Evolutionary conservation across 2,888 invertebrate species (phyloP).

Genomic region (Sphaerophoria rueppellii): DNA sequence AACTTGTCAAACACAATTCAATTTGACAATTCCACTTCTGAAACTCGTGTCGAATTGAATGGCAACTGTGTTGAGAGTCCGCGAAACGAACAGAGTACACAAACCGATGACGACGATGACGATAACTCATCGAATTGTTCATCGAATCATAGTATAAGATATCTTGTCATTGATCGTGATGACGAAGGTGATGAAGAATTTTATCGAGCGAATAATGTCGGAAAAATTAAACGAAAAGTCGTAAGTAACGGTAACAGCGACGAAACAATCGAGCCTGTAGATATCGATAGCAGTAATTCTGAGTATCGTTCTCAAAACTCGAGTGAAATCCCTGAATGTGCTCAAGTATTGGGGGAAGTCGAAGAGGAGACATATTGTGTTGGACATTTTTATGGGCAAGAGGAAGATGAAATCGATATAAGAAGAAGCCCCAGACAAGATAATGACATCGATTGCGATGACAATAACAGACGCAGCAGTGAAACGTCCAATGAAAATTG

Average conservation of each 20-base stretch:
- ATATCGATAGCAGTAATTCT: conserved; percentile 48
- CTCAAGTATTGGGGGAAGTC: conserved; percentile 59
- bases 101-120: conserved; percentile 75
- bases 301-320: not conserved
- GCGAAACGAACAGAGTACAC: conserved; percentile 71
- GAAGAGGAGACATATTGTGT: conserved; percentile 73
- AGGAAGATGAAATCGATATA: conserved; percentile 33
- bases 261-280: conserved; percentile 12
- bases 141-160: conserved; percentile 52
- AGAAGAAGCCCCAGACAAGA: conserved; percentile 9
- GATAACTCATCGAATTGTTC: conserved; percentile 68
- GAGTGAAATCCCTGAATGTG: conserved; percentile 4
- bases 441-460: conserved; percentile 1
- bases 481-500: conserved; percentile 19
- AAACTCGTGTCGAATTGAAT: conserved; percentile 31
- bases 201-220: conserved; percentile 2
- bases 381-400: conserved; percentile 68
- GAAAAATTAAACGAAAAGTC: too few species aligned
- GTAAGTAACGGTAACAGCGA: conserved; percentile 26
- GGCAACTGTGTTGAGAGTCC: conserved; percentile 52
- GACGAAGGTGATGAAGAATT: conserved; percentile 20
- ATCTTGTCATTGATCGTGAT: conserved; percentile 42
- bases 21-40: conserved; percentile 39
- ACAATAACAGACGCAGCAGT: conserved; percentile 3
- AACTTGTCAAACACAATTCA: conserved; percentile 6